phyloP scores from a whole-genome alignment of 2,113 vertebrate genomes.

The Redunca redunca region DNA sequence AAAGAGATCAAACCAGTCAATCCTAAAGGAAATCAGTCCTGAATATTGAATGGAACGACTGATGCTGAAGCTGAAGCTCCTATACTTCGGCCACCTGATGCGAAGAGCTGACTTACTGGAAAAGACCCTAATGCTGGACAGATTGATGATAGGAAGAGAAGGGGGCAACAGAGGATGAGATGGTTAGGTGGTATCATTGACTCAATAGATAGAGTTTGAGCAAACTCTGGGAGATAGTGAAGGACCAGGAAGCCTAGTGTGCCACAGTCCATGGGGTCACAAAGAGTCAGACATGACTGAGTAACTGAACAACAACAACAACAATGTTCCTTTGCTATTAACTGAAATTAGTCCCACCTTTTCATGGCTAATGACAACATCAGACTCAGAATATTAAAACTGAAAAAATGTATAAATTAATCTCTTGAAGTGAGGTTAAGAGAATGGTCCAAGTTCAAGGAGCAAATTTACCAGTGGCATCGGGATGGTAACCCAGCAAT shows the following conservation, averaged over 20 bases:
- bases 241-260: not conserved
- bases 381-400: not conserved
- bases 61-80: not conserved
- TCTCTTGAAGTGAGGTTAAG: not conserved
- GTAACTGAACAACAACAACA: not conserved
- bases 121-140: not conserved
- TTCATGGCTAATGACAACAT: not conserved
- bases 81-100: not conserved
- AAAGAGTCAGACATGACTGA: not conserved
- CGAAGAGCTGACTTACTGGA: not conserved
- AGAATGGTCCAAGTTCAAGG: not conserved
- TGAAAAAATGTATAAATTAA: not conserved
- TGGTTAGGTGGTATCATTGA: accelerated
- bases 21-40: not conserved
- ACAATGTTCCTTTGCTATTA: not conserved
- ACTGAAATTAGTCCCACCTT: not conserved
- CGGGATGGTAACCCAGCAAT: not conserved
- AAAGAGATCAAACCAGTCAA: not conserved
- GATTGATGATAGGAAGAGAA: not conserved
- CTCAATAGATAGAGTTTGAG: not conserved
- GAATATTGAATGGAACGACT: not conserved
- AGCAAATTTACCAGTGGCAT: not conserved
- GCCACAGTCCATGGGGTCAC: not conserved
- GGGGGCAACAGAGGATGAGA: not conserved
- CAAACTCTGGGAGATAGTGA: not conserved